Evolutionary conservation across 2,888 invertebrate species (phyloP), one percentile per base, ranked within the genome.

Genomic region (Stenodera caucasica): DNA sequence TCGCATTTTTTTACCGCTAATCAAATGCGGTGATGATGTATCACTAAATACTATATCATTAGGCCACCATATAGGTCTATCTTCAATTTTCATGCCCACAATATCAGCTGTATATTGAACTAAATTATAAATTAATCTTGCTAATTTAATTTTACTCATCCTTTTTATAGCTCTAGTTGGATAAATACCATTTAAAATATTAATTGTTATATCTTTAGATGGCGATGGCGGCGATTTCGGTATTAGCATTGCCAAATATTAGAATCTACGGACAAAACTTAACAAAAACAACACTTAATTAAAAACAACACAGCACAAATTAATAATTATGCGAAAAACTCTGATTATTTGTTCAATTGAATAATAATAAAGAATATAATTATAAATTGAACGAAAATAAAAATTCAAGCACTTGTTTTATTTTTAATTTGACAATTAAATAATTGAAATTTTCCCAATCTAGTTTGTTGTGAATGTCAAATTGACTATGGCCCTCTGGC

Each of bases 41-140:
- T 53, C 49, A 11, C 61, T 62, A 37, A 63, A 69, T 26, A 63
- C 55, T 12, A 71, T 55, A 51, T 66, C 60, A 32, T 61, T 64
- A 15, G 71, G 68, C 72, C 72, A 73, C 70, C 72, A 72, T 37
- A 59, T 50, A 23, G 71, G 69, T 51, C 63, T 57, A 14, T 35
- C 23, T 26, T 32, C 12, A 45, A 8, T 33, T 33, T 33, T 53
- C 12, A 18, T 18, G 21, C 18, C 40, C 21, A 33, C 30, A 33
- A 18, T 57, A 45, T 30, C 51, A 15, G 37, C 35, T 49, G 66
- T 64, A 67, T 63, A 65, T 53, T 64, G 65, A 57, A 71, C 67
- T 58, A 72, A 63, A 61, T 65, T 61, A 45, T 65, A 59, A 50
- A 72, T 67, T 59, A 72, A 66, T 29, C 59, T 63, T 64, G 70